These are phyloP conservation scores for Sorex maritimensis DNA, from an alignment of 2,797 vertebrate species.

Conservation along the genomic window DNA sequence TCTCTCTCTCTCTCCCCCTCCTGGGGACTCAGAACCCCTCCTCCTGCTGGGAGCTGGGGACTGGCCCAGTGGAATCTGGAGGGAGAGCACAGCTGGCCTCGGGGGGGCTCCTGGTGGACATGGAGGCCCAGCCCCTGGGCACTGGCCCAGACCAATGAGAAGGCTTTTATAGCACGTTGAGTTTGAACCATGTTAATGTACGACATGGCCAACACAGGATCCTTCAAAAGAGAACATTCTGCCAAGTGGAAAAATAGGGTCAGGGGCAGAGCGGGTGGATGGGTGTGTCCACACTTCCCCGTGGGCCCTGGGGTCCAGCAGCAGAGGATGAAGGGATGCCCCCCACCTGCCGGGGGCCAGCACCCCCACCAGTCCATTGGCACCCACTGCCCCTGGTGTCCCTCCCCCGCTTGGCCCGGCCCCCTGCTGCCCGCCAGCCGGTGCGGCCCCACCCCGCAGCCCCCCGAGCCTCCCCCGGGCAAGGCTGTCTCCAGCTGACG, in stretches of 20 bases:
- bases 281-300: not conserved
- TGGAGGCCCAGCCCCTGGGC: too few relatives aligned
- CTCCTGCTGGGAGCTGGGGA: too few relatives aligned
- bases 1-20: not conserved
- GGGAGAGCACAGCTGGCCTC: too few relatives aligned
- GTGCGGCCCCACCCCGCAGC: not conserved
- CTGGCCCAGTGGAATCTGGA: too few relatives aligned
- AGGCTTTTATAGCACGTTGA: not conserved
- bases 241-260: not conserved
- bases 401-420: not conserved
- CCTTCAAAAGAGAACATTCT: not conserved
- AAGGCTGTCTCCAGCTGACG: constrained; percentile 62
- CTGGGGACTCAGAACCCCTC: too few relatives aligned
- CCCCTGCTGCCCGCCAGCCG: constrained; percentile 8
- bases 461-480: not conserved
- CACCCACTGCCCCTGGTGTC: too few relatives aligned
- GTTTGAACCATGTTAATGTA: not conserved
- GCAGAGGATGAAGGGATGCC: not conserved
- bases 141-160: too few relatives aligned
- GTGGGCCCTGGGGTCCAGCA: not conserved
- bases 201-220: not conserved
- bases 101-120: too few relatives aligned
- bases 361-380: not conserved
- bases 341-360: not conserved
- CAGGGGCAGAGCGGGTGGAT: not conserved